phyloP scores from a whole-genome alignment of 2,113 vertebrate genomes.

The Rhea americana region DNA sequence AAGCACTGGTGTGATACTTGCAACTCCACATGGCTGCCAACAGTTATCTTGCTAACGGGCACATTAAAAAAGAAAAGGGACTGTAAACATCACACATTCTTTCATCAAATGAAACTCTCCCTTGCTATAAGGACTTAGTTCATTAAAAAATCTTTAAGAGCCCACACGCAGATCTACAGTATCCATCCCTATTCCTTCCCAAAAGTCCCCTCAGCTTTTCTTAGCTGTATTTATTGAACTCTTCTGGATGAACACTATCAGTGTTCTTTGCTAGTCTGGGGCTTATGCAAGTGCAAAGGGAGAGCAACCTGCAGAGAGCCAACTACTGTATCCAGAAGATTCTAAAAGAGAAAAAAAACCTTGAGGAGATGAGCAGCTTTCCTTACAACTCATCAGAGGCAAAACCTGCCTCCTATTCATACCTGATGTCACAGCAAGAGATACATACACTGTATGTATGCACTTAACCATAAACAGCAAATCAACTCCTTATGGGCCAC shows the following conservation, averaged over 20 bases:
- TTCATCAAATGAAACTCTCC: neutral
- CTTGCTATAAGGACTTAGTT: neutral
- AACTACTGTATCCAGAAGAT: neutral
- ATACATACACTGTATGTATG: too few species aligned
- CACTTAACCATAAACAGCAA: neutral
- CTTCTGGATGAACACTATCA: neutral
- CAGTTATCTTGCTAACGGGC: neutral
- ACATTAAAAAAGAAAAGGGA: neutral
- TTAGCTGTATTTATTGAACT: neutral
- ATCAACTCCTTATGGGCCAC: neutral
- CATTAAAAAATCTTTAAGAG: neutral
- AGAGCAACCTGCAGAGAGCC: neutral
- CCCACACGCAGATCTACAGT: neutral
- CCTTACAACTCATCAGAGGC: neutral
- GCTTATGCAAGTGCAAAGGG: accelerated
- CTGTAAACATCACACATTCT: neutral
- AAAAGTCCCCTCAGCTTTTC: neutral
- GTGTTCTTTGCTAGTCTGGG: neutral
- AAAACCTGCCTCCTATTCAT: neutral
- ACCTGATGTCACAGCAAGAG: neutral
- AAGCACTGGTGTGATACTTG: neutral
- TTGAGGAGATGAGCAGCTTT: neutral
- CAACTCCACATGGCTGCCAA: neutral
- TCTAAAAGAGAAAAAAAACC: neutral
- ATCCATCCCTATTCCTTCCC: neutral